Evolutionary conservation across 1,140 invertebrate species (phyloP), one percentile per base, ranked within the genome.

Genomic region (Philotrypesis tridentata): DNA sequence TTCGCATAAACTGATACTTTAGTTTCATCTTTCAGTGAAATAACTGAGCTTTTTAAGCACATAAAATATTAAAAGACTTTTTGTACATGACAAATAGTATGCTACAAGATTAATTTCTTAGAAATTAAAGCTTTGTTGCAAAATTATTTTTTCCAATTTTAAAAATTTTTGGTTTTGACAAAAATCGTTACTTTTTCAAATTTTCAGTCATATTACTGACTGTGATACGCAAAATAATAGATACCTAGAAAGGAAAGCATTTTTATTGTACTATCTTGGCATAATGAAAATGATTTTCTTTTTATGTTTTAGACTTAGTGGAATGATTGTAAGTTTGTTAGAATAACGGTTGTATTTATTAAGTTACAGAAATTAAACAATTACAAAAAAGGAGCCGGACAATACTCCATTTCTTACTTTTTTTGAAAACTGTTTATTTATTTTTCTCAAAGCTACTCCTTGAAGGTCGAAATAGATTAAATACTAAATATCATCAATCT

Each of bases 291-390:
- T 79, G 27, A 60, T 33, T 79, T 31, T 67, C 23, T 65, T n/a
- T 82, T 71, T 75, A 79, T 77, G 68, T 75, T 82, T 79, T 75
- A 85, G 37, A 83, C 82, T 83, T 84, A 78, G 74, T 85, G 80
- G 33, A 67, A 82, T 25, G 63, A 37, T 37, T 31, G n/a, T 11
- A 72, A 80, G 63, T 80, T 73, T 48, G 9, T 74, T 74, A 67
- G 25, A 74, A 70, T 74, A 74, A 55, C 48, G 48, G n/a, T 74
- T 72, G 9, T 80, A 80, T 74, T 63, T 73, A 80, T 80, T 73
- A 31, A 43, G 23, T 71, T 61, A 40, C 25, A 65, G 29, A 43
- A 80, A 71, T 55, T 31, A 8, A 72, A 48, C 27, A n/a, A 25
- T 80, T 61, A 12, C 63, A 21, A 43, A 63, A 67, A 27, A 74